Evolutionary conservation across 2,888 invertebrate genomes (phyloP), one percentile per base, ranked within the genome.

Genomic region (Apeira syringaria): DNA sequence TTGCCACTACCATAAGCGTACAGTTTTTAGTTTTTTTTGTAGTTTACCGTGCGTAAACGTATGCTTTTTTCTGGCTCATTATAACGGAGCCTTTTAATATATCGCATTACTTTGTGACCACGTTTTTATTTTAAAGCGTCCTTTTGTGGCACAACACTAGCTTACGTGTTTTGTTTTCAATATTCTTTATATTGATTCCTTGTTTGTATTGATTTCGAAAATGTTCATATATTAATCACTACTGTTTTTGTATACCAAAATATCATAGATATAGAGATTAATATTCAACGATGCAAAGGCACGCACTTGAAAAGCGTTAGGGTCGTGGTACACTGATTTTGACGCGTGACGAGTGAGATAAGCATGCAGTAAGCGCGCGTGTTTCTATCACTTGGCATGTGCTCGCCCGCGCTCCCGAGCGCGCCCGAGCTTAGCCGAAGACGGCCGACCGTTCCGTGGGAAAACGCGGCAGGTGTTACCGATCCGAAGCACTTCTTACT

Each of bases 381-480:
- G 43, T 46, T 54, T 58, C 52, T 61, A 61, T 61, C 48, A 56
- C 68, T 68, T 56, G 66, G 74, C 61, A 62, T 52, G 53, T 60
- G 58, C 63, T 68, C 70, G 74, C 72, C 64, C 56, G 69, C 71
- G 68, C 68, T 67, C 49, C 69, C 80, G 81, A 80, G 31, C 50
- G 36, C 42, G 30, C 44, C 72, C 78, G 76, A 75, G 39, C 25
- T 18, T 31, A 33, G 46, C 79, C 86, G 88, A 86, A 78, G 80
- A 71, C 50, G 36, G 37, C 76, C 87, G 88, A 87, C 56, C 74
- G 70, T 57, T 65, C 62, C 88, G 88, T 88, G 88, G 89, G 88
- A 88, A 89, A 87, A 84, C 70, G 65, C 68, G 84, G 89, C 89
- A 89, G 89, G 88, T 89, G 89, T 86, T 86, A 83, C 78, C 80